Evolutionary conservation across 2,113 vertebrate genomes (phyloP).

Genomic region (Cairina moschata): DNA sequence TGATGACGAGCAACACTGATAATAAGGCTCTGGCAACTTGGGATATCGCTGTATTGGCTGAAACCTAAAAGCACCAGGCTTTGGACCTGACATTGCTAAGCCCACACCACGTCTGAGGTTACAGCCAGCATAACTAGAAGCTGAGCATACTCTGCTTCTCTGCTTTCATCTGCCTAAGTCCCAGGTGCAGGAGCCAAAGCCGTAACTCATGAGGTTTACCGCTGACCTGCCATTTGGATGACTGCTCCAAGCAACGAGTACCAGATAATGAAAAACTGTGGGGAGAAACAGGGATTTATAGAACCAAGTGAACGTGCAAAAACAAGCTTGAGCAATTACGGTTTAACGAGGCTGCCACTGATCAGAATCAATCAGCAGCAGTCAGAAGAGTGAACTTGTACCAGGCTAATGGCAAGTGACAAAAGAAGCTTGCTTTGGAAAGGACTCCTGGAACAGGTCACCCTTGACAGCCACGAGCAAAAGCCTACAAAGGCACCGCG

Average conservation of each 20-base stretch:
- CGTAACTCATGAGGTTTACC: not conserved
- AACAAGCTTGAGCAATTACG: not conserved
- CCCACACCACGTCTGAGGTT: not conserved
- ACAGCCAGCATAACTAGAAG: not conserved
- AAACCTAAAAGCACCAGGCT: not conserved
- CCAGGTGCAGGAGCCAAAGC: not conserved
- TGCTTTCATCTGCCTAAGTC: not conserved
- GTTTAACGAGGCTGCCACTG: not conserved
- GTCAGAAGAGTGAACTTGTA: not conserved
- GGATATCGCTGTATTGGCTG: not conserved
- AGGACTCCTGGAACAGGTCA: not conserved
- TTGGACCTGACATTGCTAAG: not conserved
- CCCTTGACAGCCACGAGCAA: not conserved
- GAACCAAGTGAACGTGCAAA: not conserved
- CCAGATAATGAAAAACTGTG: not conserved
- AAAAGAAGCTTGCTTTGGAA: constrained; percentile 16
- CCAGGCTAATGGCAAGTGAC: not conserved
- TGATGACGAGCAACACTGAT: not conserved
- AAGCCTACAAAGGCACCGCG: not conserved
- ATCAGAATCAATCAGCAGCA: not conserved
- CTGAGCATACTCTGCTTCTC: not conserved
- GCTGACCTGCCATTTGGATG: not conserved
- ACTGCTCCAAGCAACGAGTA: not conserved
- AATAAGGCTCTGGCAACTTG: not conserved
- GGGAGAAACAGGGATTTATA: not conserved